These are phyloP conservation scores for Morelia viridis DNA, from an alignment of 2,797 vertebrate genomes.

Conservation along the genomic window DNA sequence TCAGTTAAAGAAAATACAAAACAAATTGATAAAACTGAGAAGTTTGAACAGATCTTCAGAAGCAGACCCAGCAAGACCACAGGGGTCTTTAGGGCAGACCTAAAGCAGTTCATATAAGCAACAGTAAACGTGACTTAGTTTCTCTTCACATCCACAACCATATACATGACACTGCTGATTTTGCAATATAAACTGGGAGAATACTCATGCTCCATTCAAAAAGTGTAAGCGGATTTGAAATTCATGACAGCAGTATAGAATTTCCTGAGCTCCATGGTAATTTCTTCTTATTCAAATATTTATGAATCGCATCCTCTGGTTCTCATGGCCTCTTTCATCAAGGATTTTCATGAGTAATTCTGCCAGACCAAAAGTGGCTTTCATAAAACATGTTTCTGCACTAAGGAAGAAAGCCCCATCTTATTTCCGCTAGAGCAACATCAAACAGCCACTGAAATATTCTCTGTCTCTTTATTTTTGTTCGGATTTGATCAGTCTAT, in stretches of 20 bases:
- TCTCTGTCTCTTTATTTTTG: fast-evolving
- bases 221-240: conserved; percentile 10
- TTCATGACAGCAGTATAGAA: conserved; percentile 2
- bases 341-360: conserved; percentile 33
- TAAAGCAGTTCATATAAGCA: neutral
- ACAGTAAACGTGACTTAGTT: neutral
- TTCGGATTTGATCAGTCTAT: neutral
- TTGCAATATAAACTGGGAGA: neutral
- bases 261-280: conserved; percentile 28
- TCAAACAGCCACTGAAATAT: fast-evolving
- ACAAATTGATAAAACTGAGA: neutral
- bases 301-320: neutral
- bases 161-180: neutral
- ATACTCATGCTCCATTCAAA: neutral
- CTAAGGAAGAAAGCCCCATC: conserved; percentile 2
- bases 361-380: conserved; percentile 23
- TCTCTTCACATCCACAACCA: no score
- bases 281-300: conserved; percentile 29
- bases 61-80: neutral
- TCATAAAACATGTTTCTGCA: neutral
- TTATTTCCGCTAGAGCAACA: neutral
- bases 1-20: neutral
- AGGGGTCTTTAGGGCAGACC: neutral
- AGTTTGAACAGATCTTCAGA: neutral
- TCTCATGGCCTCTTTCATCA: conserved; percentile 12